Evolutionary conservation across 2,888 invertebrate species (phyloP), one percentile per base, ranked within the genome.

Genomic region (Serripes groenlandicus): DNA sequence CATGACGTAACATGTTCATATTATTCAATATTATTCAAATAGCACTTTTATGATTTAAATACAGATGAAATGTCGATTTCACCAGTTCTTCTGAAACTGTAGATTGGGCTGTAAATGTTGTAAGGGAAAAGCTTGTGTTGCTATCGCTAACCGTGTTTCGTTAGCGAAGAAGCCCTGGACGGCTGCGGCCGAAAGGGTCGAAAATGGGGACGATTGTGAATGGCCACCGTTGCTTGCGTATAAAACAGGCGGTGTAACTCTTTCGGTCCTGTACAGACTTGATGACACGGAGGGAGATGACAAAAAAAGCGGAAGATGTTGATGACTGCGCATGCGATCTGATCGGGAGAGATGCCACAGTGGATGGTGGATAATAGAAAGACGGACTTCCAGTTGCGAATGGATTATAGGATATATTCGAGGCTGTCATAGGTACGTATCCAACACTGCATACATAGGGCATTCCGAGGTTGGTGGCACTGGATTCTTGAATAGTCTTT

Each of bases 371-470:
- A 58, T 75, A 70, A 26, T 75, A 75, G 37, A 77, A 54, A 11
- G 74, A 58, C 15, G 54, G 37, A 3, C 62, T 34, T n/a, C 72
- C 37, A 35, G 56, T n/a, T 18, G 72, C 62, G 66, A 84, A 88
- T 11, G 88, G 83, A 42, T 88, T 83, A 30, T 85, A 89, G 18
- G 81, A 86, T 15, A 89, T 72, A 21, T 87, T 80, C 1, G 90
- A 89, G 23, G 91, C 74, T 37, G 89, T 90, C 91, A 90, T 91
- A 1, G 90, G 90, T 5, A 90, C 90, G 77, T 91, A 91, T 9
- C 90, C 87, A 11, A 86, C 56, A 34, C 85, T 88, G 62, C 76
- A 84, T 23, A 82, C 56, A 42, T 78, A 79, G 21, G 78, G 64
- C 3, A 73, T 35, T 0, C 71, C 15, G 3, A 52, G 23, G 0